Conservation (phyloP, 2,888 invertebrate species). For the Oligia latruncula region DNA sequence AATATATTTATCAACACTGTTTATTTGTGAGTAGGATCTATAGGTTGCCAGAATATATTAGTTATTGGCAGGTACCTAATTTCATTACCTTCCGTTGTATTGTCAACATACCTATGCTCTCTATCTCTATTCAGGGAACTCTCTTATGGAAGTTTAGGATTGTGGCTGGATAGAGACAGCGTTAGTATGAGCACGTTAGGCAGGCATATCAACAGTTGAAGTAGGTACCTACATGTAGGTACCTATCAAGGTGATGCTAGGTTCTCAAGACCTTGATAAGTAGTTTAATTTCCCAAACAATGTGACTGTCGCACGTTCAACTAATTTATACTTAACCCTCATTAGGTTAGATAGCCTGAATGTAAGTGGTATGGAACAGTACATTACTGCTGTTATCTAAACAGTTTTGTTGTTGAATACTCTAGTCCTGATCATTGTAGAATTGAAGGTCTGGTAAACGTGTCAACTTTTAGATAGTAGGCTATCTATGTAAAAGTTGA, state of each 20-base stretch:
- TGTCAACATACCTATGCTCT: background rate
- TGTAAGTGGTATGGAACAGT: constrained; percentile 16
- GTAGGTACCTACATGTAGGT: background rate
- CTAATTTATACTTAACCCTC: constrained; percentile 35
- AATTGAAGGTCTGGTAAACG: background rate
- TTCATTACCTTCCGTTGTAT: background rate
- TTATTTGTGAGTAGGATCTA: background rate
- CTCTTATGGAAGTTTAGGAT: background rate
- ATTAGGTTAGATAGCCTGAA: constrained; percentile 42
- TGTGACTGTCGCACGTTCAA: constrained; percentile 32
- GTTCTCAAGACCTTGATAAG: constrained; percentile 32
- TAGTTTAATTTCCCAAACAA: constrained; percentile 27
- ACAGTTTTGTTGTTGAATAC: constrained; percentile 4
- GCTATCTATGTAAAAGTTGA: background rate
- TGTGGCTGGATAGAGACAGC: background rate
- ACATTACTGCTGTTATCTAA: constrained; percentile 32
- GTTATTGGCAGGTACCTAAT: background rate
- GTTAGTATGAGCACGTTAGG: background rate
- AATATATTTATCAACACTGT: background rate
- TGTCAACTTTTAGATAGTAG: background rate
- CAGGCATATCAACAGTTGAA: background rate
- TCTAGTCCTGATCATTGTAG: constrained; percentile 4
- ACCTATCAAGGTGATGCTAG: constrained; percentile 7
- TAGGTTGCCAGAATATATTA: background rate
- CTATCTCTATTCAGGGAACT: background rate